Percentiles rank a stretch among this genome's conserved stretches.
These are phyloP conservation scores for Lamellibrachia satsuma DNA, from an alignment of 2,888 invertebrate species.

Conservation along the genomic window DNA sequence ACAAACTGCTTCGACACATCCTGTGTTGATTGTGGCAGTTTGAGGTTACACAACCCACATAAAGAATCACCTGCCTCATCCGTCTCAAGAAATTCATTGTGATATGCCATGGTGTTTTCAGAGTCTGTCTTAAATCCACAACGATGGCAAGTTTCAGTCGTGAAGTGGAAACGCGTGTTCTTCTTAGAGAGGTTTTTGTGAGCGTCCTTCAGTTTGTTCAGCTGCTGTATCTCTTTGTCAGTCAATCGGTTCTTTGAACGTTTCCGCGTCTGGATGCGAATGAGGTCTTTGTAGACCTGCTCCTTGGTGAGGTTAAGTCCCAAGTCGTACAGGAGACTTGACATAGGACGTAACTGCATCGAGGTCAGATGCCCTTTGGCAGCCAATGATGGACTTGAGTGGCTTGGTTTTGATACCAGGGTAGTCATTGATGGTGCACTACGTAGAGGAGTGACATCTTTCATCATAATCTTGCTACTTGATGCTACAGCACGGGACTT, in stretches of 20 bases:
- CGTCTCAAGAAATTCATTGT: constrained; percentile 37
- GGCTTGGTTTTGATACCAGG: neutral
- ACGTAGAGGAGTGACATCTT: neutral
- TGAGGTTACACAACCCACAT: neutral
- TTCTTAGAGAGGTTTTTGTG: constrained; percentile 31
- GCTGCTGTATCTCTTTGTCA: constrained; percentile 69
- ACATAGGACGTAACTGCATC: constrained; percentile 69
- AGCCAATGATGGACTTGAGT: neutral
- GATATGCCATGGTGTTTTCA: constrained; percentile 34
- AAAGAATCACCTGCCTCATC: constrained; percentile 22
- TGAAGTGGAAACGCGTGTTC: constrained; percentile 32
- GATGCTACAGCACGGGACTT: neutral
- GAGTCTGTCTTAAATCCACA: constrained; percentile 35
- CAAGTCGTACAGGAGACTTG: constrained; percentile 90
- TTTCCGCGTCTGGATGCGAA: constrained; percentile 85
- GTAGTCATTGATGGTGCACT: neutral
- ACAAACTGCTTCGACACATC: neutral
- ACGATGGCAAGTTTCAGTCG: constrained; percentile 8
- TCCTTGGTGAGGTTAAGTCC: constrained; percentile 91
- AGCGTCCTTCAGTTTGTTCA: constrained; percentile 75
- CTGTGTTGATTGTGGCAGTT: neutral
- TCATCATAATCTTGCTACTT: neutral
- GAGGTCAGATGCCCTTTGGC: neutral
- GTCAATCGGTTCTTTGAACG: constrained; percentile 68
- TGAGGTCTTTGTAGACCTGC: constrained; percentile 89